These are phyloP conservation scores for Pipistrellus kuhlii DNA, from an alignment of 2,797 vertebrate genomes.

Conservation along the genomic window DNA sequence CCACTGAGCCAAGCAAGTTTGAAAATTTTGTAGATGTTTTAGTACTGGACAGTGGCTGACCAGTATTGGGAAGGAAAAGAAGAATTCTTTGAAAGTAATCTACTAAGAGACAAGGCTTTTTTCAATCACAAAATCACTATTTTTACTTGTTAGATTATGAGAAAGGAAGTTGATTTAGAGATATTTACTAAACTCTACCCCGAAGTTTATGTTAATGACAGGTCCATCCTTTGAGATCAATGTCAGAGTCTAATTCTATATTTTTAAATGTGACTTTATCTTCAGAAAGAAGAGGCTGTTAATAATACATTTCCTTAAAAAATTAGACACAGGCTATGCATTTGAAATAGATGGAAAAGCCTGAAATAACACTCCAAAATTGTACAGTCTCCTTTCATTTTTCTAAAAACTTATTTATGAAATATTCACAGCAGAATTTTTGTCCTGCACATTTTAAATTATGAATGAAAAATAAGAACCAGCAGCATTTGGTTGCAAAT, in stretches of 20 bases:
- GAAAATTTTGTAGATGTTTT: neutral
- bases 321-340: constrained; percentile 84
- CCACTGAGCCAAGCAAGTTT: too few species aligned
- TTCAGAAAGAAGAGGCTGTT: constrained; percentile 86
- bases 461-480: constrained; percentile 81
- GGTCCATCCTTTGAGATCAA: constrained; percentile 82
- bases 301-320: constrained; percentile 88
- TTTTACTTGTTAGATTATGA: neutral
- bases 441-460: constrained; percentile 76
- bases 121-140: neutral
- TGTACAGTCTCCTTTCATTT: constrained; percentile 80
- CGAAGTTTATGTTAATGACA: constrained; percentile 81
- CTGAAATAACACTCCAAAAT: constrained; percentile 84
- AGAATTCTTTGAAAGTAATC: neutral
- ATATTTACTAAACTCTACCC: constrained; percentile 65
- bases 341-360: constrained; percentile 88
- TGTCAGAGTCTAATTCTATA: constrained; percentile 84
- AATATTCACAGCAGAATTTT: constrained; percentile 84
- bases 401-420: constrained; percentile 82
- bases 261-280: constrained; percentile 86
- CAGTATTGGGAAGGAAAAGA: neutral
- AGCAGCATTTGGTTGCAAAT: constrained; percentile 35
- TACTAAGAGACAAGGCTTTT: neutral
- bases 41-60: neutral
- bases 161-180: constrained; percentile 47